phyloP scores from a whole-genome alignment of 2,888 invertebrate species.

The Shargacucullia verbasci region DNA sequence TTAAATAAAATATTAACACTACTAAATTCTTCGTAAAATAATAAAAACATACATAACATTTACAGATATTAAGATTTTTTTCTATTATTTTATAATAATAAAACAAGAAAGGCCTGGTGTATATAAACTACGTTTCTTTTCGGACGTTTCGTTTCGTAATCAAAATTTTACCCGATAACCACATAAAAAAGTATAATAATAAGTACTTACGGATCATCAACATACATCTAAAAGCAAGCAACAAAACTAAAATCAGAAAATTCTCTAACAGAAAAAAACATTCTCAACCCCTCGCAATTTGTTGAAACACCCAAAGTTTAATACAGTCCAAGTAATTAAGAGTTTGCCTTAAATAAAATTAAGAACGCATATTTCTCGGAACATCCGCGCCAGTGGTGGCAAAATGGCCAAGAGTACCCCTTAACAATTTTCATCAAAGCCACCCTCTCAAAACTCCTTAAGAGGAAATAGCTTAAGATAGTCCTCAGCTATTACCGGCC shows the following conservation, averaged over 20 bases:
- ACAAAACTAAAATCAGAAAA: neutral
- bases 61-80: too few relatives aligned
- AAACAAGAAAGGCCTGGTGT: too few relatives aligned
- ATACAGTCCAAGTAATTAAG: conserved; percentile 54
- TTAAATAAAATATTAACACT: too few relatives aligned
- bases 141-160: too few relatives aligned
- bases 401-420: conserved; percentile 47
- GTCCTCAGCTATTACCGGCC: conserved; percentile 64
- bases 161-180: too few relatives aligned
- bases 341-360: conserved; percentile 49
- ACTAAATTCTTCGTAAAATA: too few relatives aligned
- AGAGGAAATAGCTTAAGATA: conserved; percentile 63
- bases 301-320: conserved; percentile 27
- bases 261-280: conserved; percentile 3
- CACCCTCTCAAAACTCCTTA: conserved; percentile 54
- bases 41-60: too few relatives aligned
- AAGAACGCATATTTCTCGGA: conserved; percentile 55
- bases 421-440: conserved; percentile 61
- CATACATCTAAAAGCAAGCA: neutral
- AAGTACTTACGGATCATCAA: too few relatives aligned
- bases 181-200: too few relatives aligned
- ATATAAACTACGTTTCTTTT: too few relatives aligned
- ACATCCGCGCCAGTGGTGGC: conserved; percentile 43
- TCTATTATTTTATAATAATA: too few relatives aligned
- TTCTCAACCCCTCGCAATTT: conserved; percentile 1